These are phyloP conservation scores for Epizoanthus illoricatus DNA, from an alignment of 92 coral and sea anemone genomes.

Conservation along the genomic window DNA sequence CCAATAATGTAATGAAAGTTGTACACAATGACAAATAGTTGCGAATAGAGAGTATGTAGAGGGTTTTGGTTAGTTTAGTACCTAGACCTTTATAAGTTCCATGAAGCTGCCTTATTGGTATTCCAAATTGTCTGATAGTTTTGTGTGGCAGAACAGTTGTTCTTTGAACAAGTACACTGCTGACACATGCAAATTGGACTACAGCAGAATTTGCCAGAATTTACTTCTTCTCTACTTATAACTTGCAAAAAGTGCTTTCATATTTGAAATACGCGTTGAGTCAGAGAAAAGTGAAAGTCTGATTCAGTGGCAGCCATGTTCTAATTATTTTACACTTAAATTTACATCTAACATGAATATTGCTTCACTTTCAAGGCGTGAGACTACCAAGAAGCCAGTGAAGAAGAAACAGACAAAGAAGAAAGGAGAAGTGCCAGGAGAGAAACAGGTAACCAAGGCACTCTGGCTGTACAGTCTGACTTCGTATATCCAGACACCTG, in stretches of 20 bases:
- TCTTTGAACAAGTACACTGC: no score
- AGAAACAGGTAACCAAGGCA: slow-evolving; percentile 33
- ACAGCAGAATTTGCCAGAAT: no score
- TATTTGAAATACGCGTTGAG: not conserved
- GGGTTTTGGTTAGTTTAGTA: no score
- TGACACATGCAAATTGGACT: no score
- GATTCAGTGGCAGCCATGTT: not conserved
- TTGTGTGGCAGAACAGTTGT: no score
- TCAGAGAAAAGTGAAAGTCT: not conserved
- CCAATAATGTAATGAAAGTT: no score
- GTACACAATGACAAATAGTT: no score
- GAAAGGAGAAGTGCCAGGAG: slow-evolving; percentile 83
- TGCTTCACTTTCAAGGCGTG: slow-evolving; percentile 45
- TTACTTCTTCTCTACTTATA: no score
- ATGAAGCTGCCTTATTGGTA: no score
- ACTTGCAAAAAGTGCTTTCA: not conserved
- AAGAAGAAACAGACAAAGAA: slow-evolving; percentile 92
- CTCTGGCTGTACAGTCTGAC: not conserved
- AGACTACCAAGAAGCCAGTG: slow-evolving; percentile 69
- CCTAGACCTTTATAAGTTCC: no score
- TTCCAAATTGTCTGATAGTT: no score
- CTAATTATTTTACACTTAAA: not conserved
- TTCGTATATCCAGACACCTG: not conserved
- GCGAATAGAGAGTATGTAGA: no score
- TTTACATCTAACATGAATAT: not conserved